Conservation (phyloP, 2,888 invertebrate genomes). For the Bhutanitis thaidina region DNA sequence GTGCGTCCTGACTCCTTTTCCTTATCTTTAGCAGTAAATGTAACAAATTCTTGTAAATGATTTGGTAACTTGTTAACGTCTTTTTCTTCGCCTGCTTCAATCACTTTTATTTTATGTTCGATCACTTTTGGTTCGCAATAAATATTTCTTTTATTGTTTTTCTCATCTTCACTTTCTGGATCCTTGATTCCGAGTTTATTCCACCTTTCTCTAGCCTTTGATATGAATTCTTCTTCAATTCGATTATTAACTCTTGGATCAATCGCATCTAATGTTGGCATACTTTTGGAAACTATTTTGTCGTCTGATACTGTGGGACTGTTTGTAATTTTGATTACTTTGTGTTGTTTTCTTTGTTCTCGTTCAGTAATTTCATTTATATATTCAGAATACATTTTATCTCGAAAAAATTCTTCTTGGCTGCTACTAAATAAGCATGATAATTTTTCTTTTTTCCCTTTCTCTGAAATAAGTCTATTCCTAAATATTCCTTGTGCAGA, state of each 20-base stretch:
- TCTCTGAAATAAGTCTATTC: conserved; percentile 33
- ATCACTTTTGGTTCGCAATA: conserved; percentile 66
- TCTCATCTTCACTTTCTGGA: conserved; percentile 82
- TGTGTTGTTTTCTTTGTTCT: conserved; percentile 87
- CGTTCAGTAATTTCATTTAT: conserved; percentile 88
- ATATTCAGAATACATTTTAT: conserved; percentile 92
- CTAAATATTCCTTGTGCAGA: conserved; percentile 66
- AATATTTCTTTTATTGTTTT: conserved; percentile 49
- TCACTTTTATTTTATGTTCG: conserved; percentile 80
- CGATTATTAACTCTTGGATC: conserved; percentile 70
- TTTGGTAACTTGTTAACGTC: conserved; percentile 84
- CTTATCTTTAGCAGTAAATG: conserved; percentile 76
- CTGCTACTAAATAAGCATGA: conserved; percentile 76
- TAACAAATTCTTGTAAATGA: conserved; percentile 89
- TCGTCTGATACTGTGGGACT: conserved; percentile 42
- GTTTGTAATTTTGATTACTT: conserved; percentile 89
- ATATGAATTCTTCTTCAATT: conserved; percentile 89
- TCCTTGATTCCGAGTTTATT: conserved; percentile 85
- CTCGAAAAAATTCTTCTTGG: conserved; percentile 86
- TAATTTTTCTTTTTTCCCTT: conserved; percentile 39
- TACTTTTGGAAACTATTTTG: conserved; percentile 55
- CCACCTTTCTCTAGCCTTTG: conserved; percentile 85
- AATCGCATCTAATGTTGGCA: conserved; percentile 51
- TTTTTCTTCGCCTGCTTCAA: conserved; percentile 82
- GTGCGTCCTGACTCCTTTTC: conserved; percentile 75